These are phyloP conservation scores for Cirrhinus molitorella DNA, from an alignment of 2,797 vertebrate genomes.

Conservation along the genomic window DNA sequence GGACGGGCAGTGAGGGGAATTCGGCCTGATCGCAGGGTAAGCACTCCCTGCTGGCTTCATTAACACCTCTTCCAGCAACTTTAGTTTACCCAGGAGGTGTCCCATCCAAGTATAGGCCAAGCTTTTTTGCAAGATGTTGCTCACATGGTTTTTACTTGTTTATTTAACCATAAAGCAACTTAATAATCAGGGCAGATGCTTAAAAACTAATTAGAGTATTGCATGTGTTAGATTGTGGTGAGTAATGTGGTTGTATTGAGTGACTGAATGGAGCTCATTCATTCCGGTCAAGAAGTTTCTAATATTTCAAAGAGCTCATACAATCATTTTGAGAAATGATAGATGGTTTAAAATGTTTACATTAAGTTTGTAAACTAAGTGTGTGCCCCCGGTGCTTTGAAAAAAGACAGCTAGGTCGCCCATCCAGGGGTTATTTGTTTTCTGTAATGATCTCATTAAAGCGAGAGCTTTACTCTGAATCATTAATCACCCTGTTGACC, in stretches of 20 bases:
- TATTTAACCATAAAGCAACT: background rate
- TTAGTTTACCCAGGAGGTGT: background rate
- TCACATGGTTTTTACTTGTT: conserved; percentile 11
- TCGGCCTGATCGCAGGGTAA: too few relatives aligned
- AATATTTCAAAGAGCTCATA: conserved; percentile 26
- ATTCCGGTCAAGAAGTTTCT: background rate
- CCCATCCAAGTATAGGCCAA: background rate
- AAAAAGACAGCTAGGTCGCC: conserved; percentile 44
- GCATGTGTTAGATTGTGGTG: background rate
- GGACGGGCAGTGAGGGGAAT: background rate
- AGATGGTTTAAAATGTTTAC: conserved; percentile 15
- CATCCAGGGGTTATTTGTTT: conserved; percentile 50
- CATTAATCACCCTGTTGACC: conserved; percentile 65
- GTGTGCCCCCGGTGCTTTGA: conserved; percentile 19
- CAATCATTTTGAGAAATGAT: conserved; percentile 14
- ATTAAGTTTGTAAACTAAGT: conserved; percentile 33
- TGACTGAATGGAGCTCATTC: background rate
- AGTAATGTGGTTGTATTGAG: conserved; percentile 12
- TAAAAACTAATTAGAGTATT: background rate
- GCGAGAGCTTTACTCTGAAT: conserved; percentile 63
- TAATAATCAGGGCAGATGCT: background rate
- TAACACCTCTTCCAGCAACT: background rate
- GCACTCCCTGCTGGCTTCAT: background rate
- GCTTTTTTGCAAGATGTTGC: too few relatives aligned
- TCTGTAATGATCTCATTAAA: conserved; percentile 54